A percentile compares a stretch with the other conserved stretches of the same genome.
These are phyloP conservation scores for Sebastes alutus DNA, from an alignment of 2,797 vertebrate genomes.

Conservation along the genomic window DNA sequence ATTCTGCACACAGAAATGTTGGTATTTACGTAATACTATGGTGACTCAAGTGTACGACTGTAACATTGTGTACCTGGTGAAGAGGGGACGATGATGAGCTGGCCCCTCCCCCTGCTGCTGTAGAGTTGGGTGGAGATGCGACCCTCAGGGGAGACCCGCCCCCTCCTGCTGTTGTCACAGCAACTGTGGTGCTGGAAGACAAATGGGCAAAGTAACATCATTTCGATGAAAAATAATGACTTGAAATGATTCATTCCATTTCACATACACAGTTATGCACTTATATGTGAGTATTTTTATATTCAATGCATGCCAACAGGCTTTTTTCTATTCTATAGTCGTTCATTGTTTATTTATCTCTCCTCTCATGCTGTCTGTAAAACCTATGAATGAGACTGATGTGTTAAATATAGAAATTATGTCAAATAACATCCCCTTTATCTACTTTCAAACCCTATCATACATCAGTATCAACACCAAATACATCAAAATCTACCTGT, in stretches of 20 bases:
- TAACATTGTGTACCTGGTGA: conserved; percentile 84
- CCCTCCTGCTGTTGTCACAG: conserved; percentile 77
- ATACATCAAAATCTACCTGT: conserved; percentile 81
- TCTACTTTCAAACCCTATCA: neutral
- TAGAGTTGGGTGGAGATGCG: conserved; percentile 90
- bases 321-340: neutral
- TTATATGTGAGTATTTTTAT: neutral
- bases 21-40: neutral
- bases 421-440: neutral
- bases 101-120: conserved; percentile 81
- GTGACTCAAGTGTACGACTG: neutral
- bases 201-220: neutral
- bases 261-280: neutral
- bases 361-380: neutral
- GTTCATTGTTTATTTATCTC: neutral
- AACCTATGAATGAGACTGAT: neutral
- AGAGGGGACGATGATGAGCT: conserved; percentile 86
- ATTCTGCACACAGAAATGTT: neutral
- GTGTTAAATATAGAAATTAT: conserved; percentile 1
- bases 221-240: neutral
- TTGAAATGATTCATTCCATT: neutral
- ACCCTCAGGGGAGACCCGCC: conserved; percentile 89
- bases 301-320: neutral
- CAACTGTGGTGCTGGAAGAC: conserved; percentile 71
- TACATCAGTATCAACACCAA: neutral